Conservation (phyloP, 2,113 vertebrate species). For the Tetraodon nigroviridis region DNA sequence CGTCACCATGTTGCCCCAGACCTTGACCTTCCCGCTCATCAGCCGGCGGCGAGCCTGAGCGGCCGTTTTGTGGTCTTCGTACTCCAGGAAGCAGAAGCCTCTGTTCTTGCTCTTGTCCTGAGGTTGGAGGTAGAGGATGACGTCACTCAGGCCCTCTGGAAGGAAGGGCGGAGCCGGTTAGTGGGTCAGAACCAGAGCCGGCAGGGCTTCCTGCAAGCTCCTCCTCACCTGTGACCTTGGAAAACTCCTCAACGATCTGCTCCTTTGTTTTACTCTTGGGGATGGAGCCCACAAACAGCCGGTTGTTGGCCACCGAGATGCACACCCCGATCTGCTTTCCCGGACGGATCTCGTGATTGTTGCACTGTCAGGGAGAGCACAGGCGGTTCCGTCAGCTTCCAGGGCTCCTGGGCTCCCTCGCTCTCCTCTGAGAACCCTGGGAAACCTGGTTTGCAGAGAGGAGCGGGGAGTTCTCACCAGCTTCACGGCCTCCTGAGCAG, state of each 20-base stretch:
- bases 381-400: too few species aligned
- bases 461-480: conserved; percentile 76
- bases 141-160: conserved; percentile 94
- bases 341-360: conserved; percentile 96
- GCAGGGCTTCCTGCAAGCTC: too few species aligned
- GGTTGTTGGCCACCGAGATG: conserved; percentile 99
- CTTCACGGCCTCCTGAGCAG: conserved; percentile 95
- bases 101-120: conserved; percentile 99
- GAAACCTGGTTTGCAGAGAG: background rate
- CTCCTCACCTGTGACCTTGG: conserved; percentile 93
- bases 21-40: conserved; percentile 99
- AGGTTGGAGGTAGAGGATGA: conserved; percentile 96
- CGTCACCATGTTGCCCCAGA: conserved; percentile 96
- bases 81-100: conserved; percentile 98
- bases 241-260: conserved; percentile 97
- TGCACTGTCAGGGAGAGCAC: conserved; percentile 77
- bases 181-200: too few species aligned
- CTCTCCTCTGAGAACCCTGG: too few species aligned
- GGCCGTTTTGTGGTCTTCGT: conserved; percentile 97
- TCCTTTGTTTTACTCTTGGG: conserved; percentile 99
- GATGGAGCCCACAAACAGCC: conserved; percentile 98
- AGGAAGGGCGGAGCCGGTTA: background rate
- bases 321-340: conserved; percentile 98
- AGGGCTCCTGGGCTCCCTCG: too few species aligned
- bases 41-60: conserved; percentile 94